Percentiles rank a stretch among this genome's conserved stretches.
Evolutionary conservation across 2,113 vertebrate species (phyloP).

Genomic region (Echinops telfairi): DNA sequence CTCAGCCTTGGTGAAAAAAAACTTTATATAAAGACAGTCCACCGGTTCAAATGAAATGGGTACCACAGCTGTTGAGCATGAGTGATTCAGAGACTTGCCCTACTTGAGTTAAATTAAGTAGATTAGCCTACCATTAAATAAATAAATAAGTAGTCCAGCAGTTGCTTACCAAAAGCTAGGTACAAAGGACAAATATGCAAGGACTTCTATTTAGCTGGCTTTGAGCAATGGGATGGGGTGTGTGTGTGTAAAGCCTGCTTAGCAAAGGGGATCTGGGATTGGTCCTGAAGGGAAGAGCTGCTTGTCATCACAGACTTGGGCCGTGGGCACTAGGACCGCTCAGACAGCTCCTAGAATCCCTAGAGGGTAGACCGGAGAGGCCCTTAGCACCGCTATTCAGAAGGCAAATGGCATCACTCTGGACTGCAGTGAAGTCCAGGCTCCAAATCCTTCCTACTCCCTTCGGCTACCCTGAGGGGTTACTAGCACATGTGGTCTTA

Average conservation of each 20-base stretch:
- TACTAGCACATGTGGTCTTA: background rate
- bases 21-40: background rate
- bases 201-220: background rate
- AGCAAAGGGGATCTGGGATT: background rate
- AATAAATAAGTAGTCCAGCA: constrained; percentile 70
- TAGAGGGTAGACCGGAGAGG: background rate
- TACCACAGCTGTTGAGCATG: background rate
- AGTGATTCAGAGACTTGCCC: background rate
- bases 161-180: background rate
- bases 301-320: background rate
- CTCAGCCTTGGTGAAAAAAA: background rate
- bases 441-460: background rate
- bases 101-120: constrained; percentile 70
- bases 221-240: background rate
- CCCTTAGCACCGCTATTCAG: background rate
- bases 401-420: background rate
- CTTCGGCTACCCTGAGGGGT: background rate
- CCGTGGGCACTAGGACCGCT: background rate
- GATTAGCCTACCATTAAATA: constrained; percentile 60
- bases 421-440: background rate
- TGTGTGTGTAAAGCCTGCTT: background rate
- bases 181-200: background rate
- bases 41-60: background rate
- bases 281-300: background rate
- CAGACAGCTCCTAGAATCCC: background rate